Conservation (phyloP, 2,797 vertebrate species). For the Spondyliosoma cantharus region DNA sequence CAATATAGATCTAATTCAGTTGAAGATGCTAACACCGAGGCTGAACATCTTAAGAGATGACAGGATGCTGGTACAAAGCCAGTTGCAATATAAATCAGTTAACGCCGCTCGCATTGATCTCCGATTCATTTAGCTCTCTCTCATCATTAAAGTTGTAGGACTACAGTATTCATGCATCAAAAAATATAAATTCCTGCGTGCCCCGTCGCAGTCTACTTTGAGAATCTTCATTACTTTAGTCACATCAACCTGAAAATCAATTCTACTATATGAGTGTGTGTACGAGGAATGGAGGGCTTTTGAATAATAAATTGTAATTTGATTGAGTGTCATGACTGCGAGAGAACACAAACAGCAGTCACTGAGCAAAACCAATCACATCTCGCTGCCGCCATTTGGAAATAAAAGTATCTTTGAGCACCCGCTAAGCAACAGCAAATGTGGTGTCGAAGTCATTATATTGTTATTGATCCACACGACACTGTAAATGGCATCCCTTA, state of each 20-base stretch:
- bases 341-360: constrained; percentile 69
- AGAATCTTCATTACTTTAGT: constrained; percentile 54
- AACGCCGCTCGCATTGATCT: constrained; percentile 24
- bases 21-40: constrained; percentile 25
- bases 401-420: constrained; percentile 63
- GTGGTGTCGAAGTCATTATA: constrained; percentile 74
- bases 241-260: constrained; percentile 52
- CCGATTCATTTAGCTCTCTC: constrained; percentile 49
- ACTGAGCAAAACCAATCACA: constrained; percentile 67
- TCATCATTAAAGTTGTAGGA: constrained; percentile 28
- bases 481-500: constrained; percentile 74
- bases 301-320: constrained; percentile 75
- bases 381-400: constrained; percentile 59
- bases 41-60: constrained; percentile 26
- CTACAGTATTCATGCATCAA: constrained; percentile 24
- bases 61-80: constrained; percentile 19
- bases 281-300: constrained; percentile 33
- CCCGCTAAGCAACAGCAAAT: constrained; percentile 69
- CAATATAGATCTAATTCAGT: constrained; percentile 47
- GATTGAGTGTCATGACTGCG: constrained; percentile 68
- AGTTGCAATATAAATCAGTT: constrained; percentile 39
- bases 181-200: constrained; percentile 22
- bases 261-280: constrained; percentile 35
- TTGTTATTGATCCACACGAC: constrained; percentile 75
- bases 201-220: constrained; percentile 47